Percentiles rank a stretch among this genome's conserved stretches.
These are phyloP conservation scores for Pachliopta kotzebuea DNA, from an alignment of 2,888 invertebrate genomes.

Conservation along the genomic window DNA sequence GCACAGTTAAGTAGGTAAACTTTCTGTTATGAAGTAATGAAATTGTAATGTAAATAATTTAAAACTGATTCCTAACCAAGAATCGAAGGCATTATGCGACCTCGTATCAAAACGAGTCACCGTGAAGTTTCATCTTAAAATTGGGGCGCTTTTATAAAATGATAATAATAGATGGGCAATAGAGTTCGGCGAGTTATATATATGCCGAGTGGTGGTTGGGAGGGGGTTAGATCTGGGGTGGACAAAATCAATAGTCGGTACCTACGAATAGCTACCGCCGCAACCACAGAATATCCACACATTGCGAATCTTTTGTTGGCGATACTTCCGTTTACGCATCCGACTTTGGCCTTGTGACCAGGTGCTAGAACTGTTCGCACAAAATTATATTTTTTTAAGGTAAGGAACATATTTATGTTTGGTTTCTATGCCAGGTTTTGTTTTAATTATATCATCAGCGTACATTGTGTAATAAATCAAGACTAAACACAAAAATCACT, in stretches of 20 bases:
- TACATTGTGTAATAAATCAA: no score
- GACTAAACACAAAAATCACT: no score
- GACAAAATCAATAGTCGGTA: conserved; percentile 77
- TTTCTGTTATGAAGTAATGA: no score
- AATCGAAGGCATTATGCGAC: background rate
- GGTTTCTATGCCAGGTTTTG: no score
- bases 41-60: no score
- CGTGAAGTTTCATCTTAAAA: conserved; percentile 36
- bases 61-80: background rate
- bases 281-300: conserved; percentile 68
- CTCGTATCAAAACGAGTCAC: conserved; percentile 4
- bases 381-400: background rate
- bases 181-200: conserved; percentile 56
- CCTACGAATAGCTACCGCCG: conserved; percentile 68
- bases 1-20: no score
- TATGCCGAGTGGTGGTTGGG: conserved; percentile 34
- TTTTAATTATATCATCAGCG: no score
- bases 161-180: conserved; percentile 63
- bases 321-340: conserved; percentile 51
- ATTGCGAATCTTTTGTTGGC: conserved; percentile 68
- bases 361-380: background rate
- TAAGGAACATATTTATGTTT: no score
- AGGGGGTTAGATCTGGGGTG: conserved; percentile 66
- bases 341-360: conserved; percentile 24
- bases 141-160: conserved; percentile 56